phyloP scores from a whole-genome alignment of 1,140 invertebrate species.

The Meloidogyne hapla region DNA sequence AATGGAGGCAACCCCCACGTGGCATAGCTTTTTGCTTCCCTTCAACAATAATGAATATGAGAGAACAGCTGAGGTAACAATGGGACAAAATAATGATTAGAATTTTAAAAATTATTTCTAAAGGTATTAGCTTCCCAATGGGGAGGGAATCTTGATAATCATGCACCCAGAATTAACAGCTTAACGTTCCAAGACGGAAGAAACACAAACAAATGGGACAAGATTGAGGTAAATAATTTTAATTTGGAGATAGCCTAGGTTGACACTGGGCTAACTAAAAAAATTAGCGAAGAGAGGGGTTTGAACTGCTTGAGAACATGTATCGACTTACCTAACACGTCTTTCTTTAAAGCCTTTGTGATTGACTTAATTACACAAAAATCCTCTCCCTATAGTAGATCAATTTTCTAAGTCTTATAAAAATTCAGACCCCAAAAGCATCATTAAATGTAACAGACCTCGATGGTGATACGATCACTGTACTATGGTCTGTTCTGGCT shows the following conservation, averaged over 20 bases:
- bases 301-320: too few relatives aligned
- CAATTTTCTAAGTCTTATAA: too few relatives aligned
- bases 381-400: too few relatives aligned
- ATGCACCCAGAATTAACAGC: not conserved
- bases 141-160: not conserved
- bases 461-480: not conserved
- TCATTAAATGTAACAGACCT: not conserved
- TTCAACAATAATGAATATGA: not conserved
- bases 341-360: too few relatives aligned
- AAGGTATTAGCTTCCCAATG: not conserved
- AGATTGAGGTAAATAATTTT: not conserved
- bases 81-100: too few relatives aligned
- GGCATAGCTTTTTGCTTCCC: not conserved
- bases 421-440: not conserved
- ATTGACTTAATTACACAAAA: too few relatives aligned
- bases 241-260: too few relatives aligned
- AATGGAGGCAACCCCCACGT: not conserved
- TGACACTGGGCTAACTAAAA: too few relatives aligned
- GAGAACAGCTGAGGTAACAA: not conserved
- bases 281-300: too few relatives aligned
- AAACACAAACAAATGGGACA: not conserved
- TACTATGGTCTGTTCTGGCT: not conserved
- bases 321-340: too few relatives aligned
- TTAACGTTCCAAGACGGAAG: not conserved
- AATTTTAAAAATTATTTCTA: too few relatives aligned